A percentile compares a stretch with the other conserved stretches of the same genome.
Evolutionary conservation across 2,888 invertebrate species (phyloP).

Genomic region (Stratiomys singularior): DNA sequence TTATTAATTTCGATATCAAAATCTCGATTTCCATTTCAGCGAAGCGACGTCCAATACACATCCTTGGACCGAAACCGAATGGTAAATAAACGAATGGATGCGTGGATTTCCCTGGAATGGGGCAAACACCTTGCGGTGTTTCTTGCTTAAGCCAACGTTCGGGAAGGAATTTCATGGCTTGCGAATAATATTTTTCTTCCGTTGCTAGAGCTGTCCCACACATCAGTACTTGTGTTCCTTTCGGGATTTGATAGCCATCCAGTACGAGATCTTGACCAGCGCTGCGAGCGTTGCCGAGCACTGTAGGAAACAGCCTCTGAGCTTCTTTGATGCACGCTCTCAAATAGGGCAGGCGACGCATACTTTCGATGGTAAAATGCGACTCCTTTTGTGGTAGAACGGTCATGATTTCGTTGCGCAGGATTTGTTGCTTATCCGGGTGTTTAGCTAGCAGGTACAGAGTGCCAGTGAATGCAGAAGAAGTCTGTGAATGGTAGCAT

Average conservation of each 20-base stretch:
- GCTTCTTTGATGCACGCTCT: conserved; percentile 79
- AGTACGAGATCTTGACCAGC: conserved; percentile 70
- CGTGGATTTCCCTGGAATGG: conserved; percentile 51
- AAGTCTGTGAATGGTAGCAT: conserved; percentile 60
- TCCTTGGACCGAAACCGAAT: conserved; percentile 77
- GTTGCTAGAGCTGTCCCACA: conserved; percentile 75
- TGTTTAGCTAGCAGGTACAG: conserved; percentile 73
- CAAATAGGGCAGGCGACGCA: conserved; percentile 69
- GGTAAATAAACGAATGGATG: conserved; percentile 67
- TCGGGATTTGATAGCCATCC: conserved; percentile 71
- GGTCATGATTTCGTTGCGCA: conserved; percentile 70
- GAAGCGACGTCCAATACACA: conserved; percentile 78
- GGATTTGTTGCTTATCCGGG: conserved; percentile 72
- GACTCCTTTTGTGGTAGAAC: conserved; percentile 62
- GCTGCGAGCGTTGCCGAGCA: conserved; percentile 69
- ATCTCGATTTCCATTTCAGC: conserved; percentile 78
- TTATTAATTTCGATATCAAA: conserved; percentile 64
- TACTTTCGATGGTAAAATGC: conserved; percentile 62
- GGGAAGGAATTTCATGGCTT: conserved; percentile 67
- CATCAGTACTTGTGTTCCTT: conserved; percentile 77
- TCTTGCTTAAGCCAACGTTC: conserved; percentile 75
- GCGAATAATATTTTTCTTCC: conserved; percentile 71
- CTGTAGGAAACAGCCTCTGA: conserved; percentile 70
- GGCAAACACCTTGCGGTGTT: conserved; percentile 53
- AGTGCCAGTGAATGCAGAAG: conserved; percentile 65